Evolutionary conservation across 1,140 invertebrate genomes (phyloP), one percentile per base, ranked within the genome.

Genomic region (Helicoverpa zea): DNA sequence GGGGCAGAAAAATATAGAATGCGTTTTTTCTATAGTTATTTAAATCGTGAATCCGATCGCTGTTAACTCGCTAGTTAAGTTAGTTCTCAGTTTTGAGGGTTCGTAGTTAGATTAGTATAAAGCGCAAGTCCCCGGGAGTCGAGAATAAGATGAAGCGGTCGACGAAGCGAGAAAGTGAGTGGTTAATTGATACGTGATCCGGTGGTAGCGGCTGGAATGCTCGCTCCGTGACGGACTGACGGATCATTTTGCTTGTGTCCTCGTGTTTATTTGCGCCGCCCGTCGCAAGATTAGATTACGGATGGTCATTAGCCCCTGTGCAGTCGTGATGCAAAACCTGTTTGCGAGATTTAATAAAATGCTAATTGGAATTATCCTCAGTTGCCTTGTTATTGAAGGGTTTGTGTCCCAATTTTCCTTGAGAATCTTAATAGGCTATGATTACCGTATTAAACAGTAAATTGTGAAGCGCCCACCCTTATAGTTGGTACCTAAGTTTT

Each of bases 231-330:
- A 85, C 76, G 68, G 61, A 66, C 61, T 79, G 63, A 70, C 76
- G 81, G 80, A 85, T 81, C 79, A 76, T 83, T 85, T 79, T 80
- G 82, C 74, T 79, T 70, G 79, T 79, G 76, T 75, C 80, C 80
- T 80, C 72, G 79, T 83, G 80, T 83, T 81, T 84, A 64, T 77
- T 77, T 77, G 75, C 49, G 73, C 73, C 64, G 81, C 66, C 58
- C 75, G 77, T 68, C 56, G 64, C 72, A 75, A 89, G 91, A 91
- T 93, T 91, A 91, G 90, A 93, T 93, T 91, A 89, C 85, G 82
- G 79, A 72, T 90, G 89, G 88, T 91, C 90, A 90, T 90, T 93
- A 91, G 87, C 90, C 90, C 85, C 81, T 68, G 78, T 80, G 78
- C 78, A 80, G 72, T 73, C 78, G 59, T 64, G 81, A 81, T 85